These are phyloP conservation scores for Anguilla obscura DNA, from an alignment of 2,797 vertebrate genomes.

Conservation along the genomic window DNA sequence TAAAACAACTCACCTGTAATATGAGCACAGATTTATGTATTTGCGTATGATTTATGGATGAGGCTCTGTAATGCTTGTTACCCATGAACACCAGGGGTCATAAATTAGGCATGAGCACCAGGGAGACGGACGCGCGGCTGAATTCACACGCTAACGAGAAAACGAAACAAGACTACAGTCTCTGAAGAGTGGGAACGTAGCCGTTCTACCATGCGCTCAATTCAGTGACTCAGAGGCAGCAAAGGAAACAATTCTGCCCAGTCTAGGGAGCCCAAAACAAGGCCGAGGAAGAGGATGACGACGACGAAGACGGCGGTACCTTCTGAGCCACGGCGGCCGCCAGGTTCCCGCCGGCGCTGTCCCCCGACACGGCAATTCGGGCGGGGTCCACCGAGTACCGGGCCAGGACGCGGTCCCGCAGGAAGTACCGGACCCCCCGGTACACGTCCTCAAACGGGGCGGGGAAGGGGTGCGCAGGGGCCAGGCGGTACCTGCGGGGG, in stretches of 20 bases:
- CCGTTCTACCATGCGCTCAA: no score
- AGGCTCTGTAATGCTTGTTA: no score
- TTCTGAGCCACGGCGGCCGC: constrained; percentile 83
- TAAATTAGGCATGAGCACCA: no score
- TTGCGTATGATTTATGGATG: no score
- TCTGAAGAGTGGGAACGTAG: no score
- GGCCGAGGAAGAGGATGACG: constrained; percentile 1
- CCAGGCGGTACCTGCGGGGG: constrained; percentile 78
- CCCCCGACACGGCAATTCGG: constrained; percentile 81
- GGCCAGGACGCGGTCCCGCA: constrained; percentile 73
- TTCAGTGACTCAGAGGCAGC: background rate
- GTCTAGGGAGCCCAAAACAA: no score
- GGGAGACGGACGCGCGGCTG: no score
- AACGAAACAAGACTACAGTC: no score
- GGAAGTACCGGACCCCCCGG: constrained; percentile 77
- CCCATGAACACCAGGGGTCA: no score
- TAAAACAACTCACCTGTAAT: no score
- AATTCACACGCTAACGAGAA: no score
- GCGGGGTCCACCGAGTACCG: constrained; percentile 76
- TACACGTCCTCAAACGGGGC: constrained; percentile 80
- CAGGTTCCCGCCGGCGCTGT: constrained; percentile 86
- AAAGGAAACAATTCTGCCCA: background rate
- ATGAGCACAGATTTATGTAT: no score
- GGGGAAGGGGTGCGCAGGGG: constrained; percentile 79
- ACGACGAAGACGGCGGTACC: constrained; percentile 63